Conservation (phyloP, 2,113 vertebrate species). For the Pseudorhombus dupliciocellatus region DNA sequence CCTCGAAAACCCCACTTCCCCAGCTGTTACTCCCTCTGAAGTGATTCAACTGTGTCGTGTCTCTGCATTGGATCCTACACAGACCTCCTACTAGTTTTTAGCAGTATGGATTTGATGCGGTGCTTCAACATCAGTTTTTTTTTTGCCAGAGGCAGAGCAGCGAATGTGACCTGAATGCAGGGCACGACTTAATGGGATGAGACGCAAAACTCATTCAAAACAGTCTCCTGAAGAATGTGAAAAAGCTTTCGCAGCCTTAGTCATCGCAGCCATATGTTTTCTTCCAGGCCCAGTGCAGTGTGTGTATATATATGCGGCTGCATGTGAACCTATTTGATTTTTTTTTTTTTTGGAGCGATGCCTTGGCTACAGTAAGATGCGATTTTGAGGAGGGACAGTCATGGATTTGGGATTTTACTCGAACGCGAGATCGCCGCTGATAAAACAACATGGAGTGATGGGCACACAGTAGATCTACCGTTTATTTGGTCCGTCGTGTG, state of each 20-base stretch:
- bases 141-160: slow-evolving; percentile 65
- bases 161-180: slow-evolving; percentile 82
- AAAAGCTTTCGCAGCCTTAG: slow-evolving; percentile 70
- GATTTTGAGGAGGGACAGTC: slow-evolving; percentile 63
- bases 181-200: slow-evolving; percentile 78
- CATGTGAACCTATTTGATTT: slow-evolving; percentile 35
- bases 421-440: slow-evolving; percentile 61
- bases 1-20: neutral
- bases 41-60: neutral
- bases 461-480: slow-evolving; percentile 68
- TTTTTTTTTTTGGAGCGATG: slow-evolving; percentile 48
- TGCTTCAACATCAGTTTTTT: slow-evolving; percentile 72
- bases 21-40: neutral
- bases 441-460: slow-evolving; percentile 74
- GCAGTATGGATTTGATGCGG: slow-evolving; percentile 75
- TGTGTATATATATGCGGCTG: slow-evolving; percentile 51
- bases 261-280: slow-evolving; percentile 68
- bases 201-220: slow-evolving; percentile 81
- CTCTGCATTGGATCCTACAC: neutral
- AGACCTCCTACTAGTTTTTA: slow-evolving; percentile 18
- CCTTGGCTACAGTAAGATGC: slow-evolving; percentile 68
- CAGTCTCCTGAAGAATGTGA: slow-evolving; percentile 70
- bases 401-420: slow-evolving; percentile 67
- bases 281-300: slow-evolving; percentile 36
- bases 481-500: slow-evolving; percentile 54